Conservation (phyloP, 2,113 vertebrate species). For the Petrocephalus zakoni region DNA sequence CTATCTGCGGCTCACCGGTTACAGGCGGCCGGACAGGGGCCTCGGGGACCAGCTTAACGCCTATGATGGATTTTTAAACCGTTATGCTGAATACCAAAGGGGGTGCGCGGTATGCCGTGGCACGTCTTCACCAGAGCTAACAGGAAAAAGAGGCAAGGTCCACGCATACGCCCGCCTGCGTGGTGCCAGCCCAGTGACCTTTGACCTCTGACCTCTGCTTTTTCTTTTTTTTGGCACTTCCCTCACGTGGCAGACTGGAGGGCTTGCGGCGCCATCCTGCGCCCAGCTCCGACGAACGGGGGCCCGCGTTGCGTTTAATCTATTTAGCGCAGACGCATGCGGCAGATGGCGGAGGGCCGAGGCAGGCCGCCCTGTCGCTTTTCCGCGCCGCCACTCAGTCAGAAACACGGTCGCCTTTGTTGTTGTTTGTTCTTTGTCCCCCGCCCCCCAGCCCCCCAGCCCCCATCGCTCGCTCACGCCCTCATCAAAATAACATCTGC, state of each 20-base stretch:
- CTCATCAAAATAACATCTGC: conserved; percentile 71
- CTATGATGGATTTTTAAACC: neutral
- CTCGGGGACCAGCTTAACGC: neutral
- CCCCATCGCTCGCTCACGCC: conserved; percentile 30
- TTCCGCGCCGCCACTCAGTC: conserved; percentile 54
- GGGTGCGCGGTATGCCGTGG: neutral
- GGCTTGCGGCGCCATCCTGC: neutral
- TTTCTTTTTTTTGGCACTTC: neutral
- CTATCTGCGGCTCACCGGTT: neutral
- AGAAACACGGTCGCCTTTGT: conserved; percentile 39
- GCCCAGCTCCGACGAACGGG: neutral
- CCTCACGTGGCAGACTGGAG: neutral
- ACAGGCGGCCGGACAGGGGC: neutral
- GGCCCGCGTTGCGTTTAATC: neutral
- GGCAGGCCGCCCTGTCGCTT: conserved; percentile 23
- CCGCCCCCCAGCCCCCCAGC: neutral
- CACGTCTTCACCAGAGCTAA: neutral
- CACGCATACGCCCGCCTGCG: neutral
- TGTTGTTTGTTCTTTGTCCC: conserved; percentile 49
- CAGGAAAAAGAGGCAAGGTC: neutral
- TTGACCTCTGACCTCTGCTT: neutral
- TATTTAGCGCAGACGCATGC: conserved; percentile 17
- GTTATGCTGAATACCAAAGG: neutral
- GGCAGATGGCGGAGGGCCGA: conserved; percentile 54
- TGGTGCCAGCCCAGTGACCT: neutral